Evolutionary conservation across 1,140 invertebrate genomes (phyloP), one percentile per base, ranked within the genome.

Genomic region (Leguminivora glycinivorella): DNA sequence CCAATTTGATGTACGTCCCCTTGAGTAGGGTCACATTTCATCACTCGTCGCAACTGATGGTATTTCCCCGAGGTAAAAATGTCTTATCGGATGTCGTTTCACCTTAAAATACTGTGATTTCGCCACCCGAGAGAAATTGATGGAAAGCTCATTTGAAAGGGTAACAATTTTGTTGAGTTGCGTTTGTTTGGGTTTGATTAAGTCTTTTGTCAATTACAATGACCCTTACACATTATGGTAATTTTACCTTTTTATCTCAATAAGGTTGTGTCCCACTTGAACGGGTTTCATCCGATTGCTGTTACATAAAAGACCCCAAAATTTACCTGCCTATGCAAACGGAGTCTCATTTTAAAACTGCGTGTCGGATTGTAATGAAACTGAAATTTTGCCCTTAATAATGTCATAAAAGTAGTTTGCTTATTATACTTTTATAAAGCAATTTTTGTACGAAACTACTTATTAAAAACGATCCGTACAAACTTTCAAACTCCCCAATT

Each of bases 11-110:
- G 71, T 66, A 47, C 40, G 67, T 73, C 67, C 34, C 67, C 69
- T 69, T 72, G 75, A 79, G 63, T 71, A 72, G 70, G 76, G 76
- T 77, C 69, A 75, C 70, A 72, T 75, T 75, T 78, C 72, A 70
- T 70, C 70, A 70, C 70, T 70, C 70, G 29, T 40, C 47, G 22
- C 69, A 58, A 56, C 56, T 69, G 26, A 56, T 76, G 26, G 66
- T 76, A 72, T 74, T 72, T 74, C 75, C 71, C 69, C 68, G 56
- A 71, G 72, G 71, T 77, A 70, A 71, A 75, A 72, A 74, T 69
- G 70, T 73, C 69, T 76, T 66, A 34, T 34, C 68, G 26, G 43
- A 68, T 66, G 43, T 69, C 71, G 69, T 75, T 70, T 70, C 58
- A 69, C 7, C 25, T 72, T 52, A 0, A 69, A 70, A 17, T 72